These are phyloP conservation scores for Cyclophora punctaria DNA, from an alignment of 2,888 invertebrate species.

Conservation along the genomic window DNA sequence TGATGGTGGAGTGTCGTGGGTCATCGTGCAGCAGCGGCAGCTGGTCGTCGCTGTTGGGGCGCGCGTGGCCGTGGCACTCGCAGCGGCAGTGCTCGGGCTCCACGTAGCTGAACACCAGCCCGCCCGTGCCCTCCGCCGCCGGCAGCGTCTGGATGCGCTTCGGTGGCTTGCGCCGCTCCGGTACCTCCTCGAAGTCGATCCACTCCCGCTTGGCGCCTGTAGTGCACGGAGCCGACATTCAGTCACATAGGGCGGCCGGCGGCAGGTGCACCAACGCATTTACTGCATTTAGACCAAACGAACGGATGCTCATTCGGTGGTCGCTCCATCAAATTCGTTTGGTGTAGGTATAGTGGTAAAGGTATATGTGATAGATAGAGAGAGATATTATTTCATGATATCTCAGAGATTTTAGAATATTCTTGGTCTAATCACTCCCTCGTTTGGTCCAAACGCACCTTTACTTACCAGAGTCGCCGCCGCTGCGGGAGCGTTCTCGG, in stretches of 20 bases:
- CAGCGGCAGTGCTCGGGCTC: slow-evolving; percentile 92
- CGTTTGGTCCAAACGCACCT: too few relatives aligned
- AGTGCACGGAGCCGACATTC: slow-evolving; percentile 1
- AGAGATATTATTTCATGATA: too few relatives aligned
- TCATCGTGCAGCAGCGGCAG: slow-evolving; percentile 39
- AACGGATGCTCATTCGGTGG: too few relatives aligned
- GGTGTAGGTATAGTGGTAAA: too few relatives aligned
- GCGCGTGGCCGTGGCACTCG: slow-evolving; percentile 83
- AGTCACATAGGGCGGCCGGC: not conserved
- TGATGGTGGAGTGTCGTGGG: slow-evolving; percentile 11
- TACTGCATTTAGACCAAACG: too few relatives aligned
- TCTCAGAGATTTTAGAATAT: too few relatives aligned
- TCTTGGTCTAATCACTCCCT: too few relatives aligned
- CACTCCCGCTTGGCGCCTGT: slow-evolving; percentile 73
- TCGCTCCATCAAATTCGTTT: too few relatives aligned
- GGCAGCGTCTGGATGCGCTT: slow-evolving; percentile 89
- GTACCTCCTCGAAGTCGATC: slow-evolving; percentile 92
- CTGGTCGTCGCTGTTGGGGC: slow-evolving; percentile 33
- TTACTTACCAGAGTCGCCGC: slow-evolving; percentile 38
- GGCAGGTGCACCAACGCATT: too few relatives aligned
- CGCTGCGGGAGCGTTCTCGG: slow-evolving; percentile 26
- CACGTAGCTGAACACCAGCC: slow-evolving; percentile 81
- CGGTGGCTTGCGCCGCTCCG: slow-evolving; percentile 86
- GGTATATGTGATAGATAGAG: too few relatives aligned
- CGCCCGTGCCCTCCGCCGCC: slow-evolving; percentile 53